A percentile compares a stretch with the other conserved stretches of the same genome.
Evolutionary conservation across 2,888 invertebrate species (phyloP).

Genomic region (Galerucella pusilla): DNA sequence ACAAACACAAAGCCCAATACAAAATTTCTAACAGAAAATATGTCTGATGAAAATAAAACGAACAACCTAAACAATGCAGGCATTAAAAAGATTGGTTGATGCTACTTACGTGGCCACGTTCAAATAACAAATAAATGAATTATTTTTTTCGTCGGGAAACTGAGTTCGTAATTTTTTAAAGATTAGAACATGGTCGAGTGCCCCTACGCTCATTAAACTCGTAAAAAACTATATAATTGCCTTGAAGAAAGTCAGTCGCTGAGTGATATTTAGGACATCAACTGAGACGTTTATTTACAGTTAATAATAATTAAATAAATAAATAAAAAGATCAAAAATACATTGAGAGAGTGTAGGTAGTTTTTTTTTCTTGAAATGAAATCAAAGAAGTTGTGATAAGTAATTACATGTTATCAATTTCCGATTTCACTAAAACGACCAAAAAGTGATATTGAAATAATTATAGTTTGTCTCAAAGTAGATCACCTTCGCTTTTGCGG

Average conservation of each 20-base stretch:
- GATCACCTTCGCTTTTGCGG: too few species aligned
- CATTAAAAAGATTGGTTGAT: neutral
- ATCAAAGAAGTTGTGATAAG: neutral
- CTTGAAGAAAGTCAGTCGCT: constrained; percentile 32
- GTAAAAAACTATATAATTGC: constrained; percentile 32
- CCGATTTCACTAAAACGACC: neutral
- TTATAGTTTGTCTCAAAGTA: neutral
- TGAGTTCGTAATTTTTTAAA: constrained; percentile 17
- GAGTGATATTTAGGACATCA: constrained; percentile 10
- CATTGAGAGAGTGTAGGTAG: neutral
- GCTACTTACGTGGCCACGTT: constrained; percentile 33
- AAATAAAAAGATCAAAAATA: neutral
- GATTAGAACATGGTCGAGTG: constrained; percentile 34
- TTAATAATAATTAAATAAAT: neutral
- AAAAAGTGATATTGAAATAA: neutral
- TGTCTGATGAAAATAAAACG: too few species aligned
- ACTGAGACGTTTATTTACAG: neutral
- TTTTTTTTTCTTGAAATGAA: neutral
- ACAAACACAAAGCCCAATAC: too few species aligned
- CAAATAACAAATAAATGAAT: constrained; percentile 29
- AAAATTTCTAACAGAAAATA: too few species aligned
- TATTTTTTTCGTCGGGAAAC: constrained; percentile 14
- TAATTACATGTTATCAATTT: neutral
- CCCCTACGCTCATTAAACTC: constrained; percentile 29
- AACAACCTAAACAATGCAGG: too few species aligned